These are phyloP conservation scores for Leucosticte australis DNA, from an alignment of 2,113 vertebrate species.

Conservation along the genomic window DNA sequence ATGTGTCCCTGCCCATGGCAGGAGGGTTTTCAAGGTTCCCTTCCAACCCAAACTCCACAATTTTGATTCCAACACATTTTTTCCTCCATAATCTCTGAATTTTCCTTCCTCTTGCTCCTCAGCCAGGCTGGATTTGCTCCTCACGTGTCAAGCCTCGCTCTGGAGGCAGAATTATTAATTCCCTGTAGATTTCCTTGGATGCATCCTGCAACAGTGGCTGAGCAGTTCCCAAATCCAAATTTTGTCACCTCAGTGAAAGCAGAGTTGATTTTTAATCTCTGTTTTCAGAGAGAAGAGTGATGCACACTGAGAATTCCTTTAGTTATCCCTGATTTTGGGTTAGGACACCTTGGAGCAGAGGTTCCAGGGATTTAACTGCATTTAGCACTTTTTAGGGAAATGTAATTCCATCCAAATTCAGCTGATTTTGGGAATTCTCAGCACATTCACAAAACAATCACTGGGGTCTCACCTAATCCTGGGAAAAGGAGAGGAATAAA, in stretches of 20 bases:
- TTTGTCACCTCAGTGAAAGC: background rate
- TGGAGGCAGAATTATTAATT: constrained; percentile 9
- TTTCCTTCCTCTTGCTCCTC: background rate
- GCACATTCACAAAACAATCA: background rate
- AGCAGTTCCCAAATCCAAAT: background rate
- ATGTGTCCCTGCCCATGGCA: background rate
- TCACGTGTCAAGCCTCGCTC: background rate
- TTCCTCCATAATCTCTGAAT: background rate
- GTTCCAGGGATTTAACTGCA: background rate
- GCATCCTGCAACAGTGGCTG: background rate
- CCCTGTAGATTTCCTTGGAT: background rate
- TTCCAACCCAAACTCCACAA: background rate
- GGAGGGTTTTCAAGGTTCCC: background rate
- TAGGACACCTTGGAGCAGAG: background rate
- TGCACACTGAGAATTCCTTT: background rate
- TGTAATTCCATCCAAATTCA: background rate
- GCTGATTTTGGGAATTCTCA: background rate
- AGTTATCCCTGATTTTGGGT: background rate
- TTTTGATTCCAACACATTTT: background rate
- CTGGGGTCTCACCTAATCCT: background rate
- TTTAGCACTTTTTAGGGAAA: background rate
- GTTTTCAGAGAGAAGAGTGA: background rate
- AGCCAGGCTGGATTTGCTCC: background rate
- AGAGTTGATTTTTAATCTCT: background rate
- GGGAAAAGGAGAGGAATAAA: background rate